Evolutionary conservation across 2,888 invertebrate species (phyloP).

Genomic region (Meandrusa payeni): DNA sequence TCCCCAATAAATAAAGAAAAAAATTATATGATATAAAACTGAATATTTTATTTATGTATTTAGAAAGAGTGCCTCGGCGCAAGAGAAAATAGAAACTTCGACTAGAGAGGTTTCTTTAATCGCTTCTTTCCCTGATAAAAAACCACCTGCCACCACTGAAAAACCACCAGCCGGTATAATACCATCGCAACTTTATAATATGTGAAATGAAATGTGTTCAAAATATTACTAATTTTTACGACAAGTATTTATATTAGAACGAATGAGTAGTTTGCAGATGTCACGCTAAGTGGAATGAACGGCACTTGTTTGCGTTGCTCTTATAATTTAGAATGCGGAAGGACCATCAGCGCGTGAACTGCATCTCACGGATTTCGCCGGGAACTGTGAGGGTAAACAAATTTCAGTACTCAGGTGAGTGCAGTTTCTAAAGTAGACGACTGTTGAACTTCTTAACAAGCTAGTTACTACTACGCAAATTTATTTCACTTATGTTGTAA

Average conservation of each 20-base stretch:
- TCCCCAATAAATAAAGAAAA: too few relatives aligned
- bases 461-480: background rate
- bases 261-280: slow-evolving; percentile 13
- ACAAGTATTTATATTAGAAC: slow-evolving; percentile 11
- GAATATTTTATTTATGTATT: too few relatives aligned
- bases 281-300: slow-evolving; percentile 19
- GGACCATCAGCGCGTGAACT: slow-evolving; percentile 11
- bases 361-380: slow-evolving; percentile 14
- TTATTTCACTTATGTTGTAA: too few relatives aligned
- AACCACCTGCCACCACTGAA: too few relatives aligned
- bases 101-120: too few relatives aligned
- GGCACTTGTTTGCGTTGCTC: slow-evolving; percentile 28
- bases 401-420: slow-evolving; percentile 16
- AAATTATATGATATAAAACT: too few relatives aligned
- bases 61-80: too few relatives aligned
- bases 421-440: background rate
- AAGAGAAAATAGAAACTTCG: too few relatives aligned
- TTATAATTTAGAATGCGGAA: slow-evolving; percentile 24
- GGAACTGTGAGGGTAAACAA: slow-evolving; percentile 15
- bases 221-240: slow-evolving; percentile 5
- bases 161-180: too few relatives aligned
- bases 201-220: too few relatives aligned
- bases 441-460: slow-evolving; percentile 17
- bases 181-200: too few relatives aligned
- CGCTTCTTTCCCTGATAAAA: too few relatives aligned